Evolutionary conservation across 2,113 vertebrate genomes (phyloP).

Genomic region (Aleadryas rufinucha): DNA sequence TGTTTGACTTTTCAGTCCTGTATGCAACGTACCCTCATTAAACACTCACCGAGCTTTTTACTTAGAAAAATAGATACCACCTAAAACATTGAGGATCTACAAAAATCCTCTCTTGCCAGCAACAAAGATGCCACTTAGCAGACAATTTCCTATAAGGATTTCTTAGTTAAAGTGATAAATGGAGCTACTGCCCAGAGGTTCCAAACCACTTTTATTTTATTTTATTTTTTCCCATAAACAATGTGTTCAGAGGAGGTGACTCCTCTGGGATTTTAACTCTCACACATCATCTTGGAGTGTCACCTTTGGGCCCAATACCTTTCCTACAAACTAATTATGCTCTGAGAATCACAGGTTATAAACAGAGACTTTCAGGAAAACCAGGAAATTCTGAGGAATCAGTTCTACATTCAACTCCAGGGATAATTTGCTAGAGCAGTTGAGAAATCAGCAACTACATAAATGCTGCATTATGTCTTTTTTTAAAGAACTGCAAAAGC

Average conservation of each 20-base stretch:
- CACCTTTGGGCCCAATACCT: not conserved
- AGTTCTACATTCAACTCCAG: not conserved
- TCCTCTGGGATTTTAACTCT: not conserved
- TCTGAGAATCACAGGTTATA: not conserved
- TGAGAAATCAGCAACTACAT: not conserved
- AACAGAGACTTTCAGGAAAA: not conserved
- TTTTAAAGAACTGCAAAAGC: constrained; percentile 6
- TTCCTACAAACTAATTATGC: not conserved
- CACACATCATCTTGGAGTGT: not conserved
- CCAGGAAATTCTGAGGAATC: not conserved
- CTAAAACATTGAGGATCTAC: not conserved
- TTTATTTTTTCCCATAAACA: not conserved
- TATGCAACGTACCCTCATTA: fast-evolving
- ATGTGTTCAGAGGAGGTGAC: not conserved
- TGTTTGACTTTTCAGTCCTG: not conserved
- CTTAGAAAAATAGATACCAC: not conserved
- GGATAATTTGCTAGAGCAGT: not conserved
- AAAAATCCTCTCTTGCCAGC: not conserved
- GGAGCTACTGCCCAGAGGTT: not conserved
- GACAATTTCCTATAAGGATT: not conserved
- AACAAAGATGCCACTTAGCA: not conserved
- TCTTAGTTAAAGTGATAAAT: not conserved
- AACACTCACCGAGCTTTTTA: not conserved
- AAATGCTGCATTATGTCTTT: constrained; percentile 14
- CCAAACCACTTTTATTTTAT: not conserved